Percentiles rank a stretch among this genome's conserved stretches.
Conservation (phyloP, 2,888 invertebrate species). For the Boloria selene region DNA sequence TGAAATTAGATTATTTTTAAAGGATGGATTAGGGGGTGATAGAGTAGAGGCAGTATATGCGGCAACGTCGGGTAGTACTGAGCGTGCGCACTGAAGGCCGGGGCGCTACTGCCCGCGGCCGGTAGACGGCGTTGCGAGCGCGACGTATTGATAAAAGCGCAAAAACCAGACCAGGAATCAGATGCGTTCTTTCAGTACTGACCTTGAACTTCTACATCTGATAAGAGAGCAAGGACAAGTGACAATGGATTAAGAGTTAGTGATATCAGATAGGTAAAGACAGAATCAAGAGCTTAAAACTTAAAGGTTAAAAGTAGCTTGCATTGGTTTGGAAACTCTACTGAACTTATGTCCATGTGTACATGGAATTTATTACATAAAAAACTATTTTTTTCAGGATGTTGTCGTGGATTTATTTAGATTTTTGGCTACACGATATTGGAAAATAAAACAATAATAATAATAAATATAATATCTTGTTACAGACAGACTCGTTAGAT, state of each 20-base stretch:
- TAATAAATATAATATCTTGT: no score
- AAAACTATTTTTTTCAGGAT: no score
- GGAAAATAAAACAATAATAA: no score
- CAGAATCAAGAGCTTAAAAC: not conserved
- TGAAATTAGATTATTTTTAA: constrained; percentile 53
- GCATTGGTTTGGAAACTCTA: constrained; percentile 19
- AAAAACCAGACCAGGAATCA: constrained; percentile 56
- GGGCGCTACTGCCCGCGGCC: constrained; percentile 62
- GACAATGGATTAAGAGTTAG: constrained; percentile 25
- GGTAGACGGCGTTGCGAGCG: constrained; percentile 65
- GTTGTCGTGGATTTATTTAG: no score
- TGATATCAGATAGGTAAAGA: constrained; percentile 9
- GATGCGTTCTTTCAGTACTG: constrained; percentile 57
- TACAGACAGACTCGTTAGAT: no score
- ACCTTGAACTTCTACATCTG: constrained; percentile 76
- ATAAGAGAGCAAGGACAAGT: constrained; percentile 66
- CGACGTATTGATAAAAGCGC: constrained; percentile 76
- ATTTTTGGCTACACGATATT: no score
- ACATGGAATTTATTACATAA: no score
- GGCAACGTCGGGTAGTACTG: constrained; percentile 64
- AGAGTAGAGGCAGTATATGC: constrained; percentile 59
- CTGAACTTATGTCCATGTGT: constrained; percentile 5
- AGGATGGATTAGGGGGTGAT: constrained; percentile 64
- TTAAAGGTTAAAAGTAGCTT: constrained; percentile 7
- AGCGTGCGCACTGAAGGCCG: constrained; percentile 73